Percentiles rank a stretch among this genome's conserved stretches.
phyloP scores from a whole-genome alignment of 2,888 invertebrate genomes.

The Selenia dentaria region DNA sequence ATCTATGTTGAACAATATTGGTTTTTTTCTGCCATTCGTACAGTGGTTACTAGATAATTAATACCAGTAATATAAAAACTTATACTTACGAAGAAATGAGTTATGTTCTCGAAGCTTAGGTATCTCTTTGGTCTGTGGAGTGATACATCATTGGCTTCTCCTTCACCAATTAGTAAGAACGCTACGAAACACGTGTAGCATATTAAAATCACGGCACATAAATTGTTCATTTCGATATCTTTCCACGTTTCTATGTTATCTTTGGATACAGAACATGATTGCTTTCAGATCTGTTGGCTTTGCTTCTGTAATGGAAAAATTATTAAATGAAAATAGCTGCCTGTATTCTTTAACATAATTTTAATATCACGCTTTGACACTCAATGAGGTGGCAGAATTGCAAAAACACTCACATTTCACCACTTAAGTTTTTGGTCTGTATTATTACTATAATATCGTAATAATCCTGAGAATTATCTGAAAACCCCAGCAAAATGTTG shows the following conservation, averaged over 20 bases:
- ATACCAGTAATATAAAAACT: neutral
- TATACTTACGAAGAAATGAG: slow-evolving; percentile 59
- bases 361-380: too few relatives aligned
- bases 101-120: slow-evolving; percentile 13
- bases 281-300: slow-evolving; percentile 12
- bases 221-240: slow-evolving; percentile 38
- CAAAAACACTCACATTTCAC: too few relatives aligned
- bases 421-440: too few relatives aligned
- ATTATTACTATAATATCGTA: too few relatives aligned
- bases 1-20: too few relatives aligned
- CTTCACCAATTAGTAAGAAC: slow-evolving; percentile 48
- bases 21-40: too few relatives aligned
- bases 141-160: slow-evolving; percentile 46
- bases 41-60: neutral
- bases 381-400: too few relatives aligned
- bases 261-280: slow-evolving; percentile 14
- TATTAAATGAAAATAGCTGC: neutral
- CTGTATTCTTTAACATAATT: too few relatives aligned
- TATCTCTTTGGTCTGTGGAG: slow-evolving; percentile 30
- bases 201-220: slow-evolving; percentile 46
- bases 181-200: slow-evolving; percentile 52
- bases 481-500: too few relatives aligned
- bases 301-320: neutral
- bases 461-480: too few relatives aligned
- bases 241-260: slow-evolving; percentile 5